Conservation (phyloP, 1,140 invertebrate species). For the Neotoxoptera formosana region DNA sequence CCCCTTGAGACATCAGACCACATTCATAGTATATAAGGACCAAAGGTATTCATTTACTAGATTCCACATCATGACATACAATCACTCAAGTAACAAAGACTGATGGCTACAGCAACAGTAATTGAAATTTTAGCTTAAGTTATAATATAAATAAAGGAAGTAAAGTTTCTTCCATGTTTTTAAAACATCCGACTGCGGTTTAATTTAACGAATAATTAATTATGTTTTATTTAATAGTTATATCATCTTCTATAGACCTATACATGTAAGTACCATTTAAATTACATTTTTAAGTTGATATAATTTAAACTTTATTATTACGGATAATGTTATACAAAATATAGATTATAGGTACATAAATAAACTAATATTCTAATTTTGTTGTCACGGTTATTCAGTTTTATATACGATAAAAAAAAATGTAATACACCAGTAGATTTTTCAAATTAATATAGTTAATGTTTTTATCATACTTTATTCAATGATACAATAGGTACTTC, state of each 20-base stretch:
- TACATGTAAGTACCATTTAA: background rate
- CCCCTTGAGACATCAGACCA: background rate
- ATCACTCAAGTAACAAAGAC: slow-evolving; percentile 26
- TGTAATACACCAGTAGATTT: background rate
- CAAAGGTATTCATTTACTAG: slow-evolving; percentile 17
- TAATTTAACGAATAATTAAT: slow-evolving; percentile 6
- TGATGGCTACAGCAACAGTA: background rate
- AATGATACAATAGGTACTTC: too few species aligned
- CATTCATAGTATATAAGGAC: background rate
- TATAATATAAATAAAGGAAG: background rate
- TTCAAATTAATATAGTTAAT: background rate
- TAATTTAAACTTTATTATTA: background rate
- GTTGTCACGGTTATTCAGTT: background rate
- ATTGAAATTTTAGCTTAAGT: background rate
- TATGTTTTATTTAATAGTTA: background rate
- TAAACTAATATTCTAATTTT: too few species aligned
- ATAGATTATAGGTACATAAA: too few species aligned
- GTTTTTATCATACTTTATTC: too few species aligned
- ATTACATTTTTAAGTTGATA: background rate
- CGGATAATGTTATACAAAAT: background rate
- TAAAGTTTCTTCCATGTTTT: background rate
- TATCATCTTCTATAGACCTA: background rate
- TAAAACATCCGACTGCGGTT: background rate
- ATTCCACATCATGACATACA: background rate
- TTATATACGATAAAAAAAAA: background rate